Percentiles rank a stretch among this genome's conserved stretches.
These are phyloP conservation scores for Andricus curvator DNA, from an alignment of 2,888 invertebrate species.

Conservation along the genomic window DNA sequence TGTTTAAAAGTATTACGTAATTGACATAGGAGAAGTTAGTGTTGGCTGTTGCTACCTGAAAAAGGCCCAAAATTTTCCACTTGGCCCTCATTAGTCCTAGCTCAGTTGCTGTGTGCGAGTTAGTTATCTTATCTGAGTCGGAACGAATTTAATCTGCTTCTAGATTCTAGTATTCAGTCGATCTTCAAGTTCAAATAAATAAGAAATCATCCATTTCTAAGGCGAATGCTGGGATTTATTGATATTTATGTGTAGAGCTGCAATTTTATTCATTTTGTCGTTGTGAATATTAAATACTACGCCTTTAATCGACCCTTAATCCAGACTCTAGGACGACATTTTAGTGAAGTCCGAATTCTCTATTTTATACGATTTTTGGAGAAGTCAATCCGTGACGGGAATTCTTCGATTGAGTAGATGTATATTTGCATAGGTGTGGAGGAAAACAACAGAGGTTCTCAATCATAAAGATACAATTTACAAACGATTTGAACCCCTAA, in stretches of 20 bases:
- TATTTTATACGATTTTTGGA: background rate
- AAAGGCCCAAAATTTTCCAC: slow-evolving; percentile 8
- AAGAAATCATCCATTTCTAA: background rate
- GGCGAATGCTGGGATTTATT: background rate
- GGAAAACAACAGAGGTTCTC: no score
- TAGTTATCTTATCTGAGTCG: slow-evolving; percentile 11
- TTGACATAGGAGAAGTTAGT: background rate
- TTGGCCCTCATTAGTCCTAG: background rate
- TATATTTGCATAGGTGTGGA: no score
- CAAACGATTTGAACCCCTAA: no score
- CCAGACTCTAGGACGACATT: no score
- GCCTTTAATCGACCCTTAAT: slow-evolving; percentile 7
- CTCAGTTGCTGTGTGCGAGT: slow-evolving; percentile 4
- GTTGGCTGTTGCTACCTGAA: background rate
- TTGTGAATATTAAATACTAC: background rate
- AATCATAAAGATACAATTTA: no score
- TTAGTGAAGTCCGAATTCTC: background rate
- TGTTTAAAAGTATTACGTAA: no score
- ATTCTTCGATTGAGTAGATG: no score
- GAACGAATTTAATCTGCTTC: slow-evolving; percentile 11
- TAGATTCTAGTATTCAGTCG: background rate
- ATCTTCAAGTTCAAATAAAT: background rate
- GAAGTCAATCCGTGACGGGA: no score
- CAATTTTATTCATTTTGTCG: background rate
- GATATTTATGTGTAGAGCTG: background rate